phyloP scores from a whole-genome alignment of 2,888 invertebrate genomes.

The Elysia crispata region DNA sequence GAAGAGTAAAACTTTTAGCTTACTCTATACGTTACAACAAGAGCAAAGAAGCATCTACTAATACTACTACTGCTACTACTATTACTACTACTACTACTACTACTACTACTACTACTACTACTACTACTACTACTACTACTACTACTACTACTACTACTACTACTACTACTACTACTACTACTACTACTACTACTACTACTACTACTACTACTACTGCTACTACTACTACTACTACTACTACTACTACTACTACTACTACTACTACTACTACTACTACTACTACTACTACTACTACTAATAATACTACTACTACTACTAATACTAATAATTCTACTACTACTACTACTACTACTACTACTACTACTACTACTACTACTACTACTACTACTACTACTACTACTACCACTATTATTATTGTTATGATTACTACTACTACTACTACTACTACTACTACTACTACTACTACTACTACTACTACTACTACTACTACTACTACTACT shows the following conservation, averaged over 20 bases:
- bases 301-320: no score
- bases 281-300: no score
- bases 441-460: constrained; percentile 12
- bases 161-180: constrained; percentile 5
- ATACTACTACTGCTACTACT: no score
- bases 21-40: no score
- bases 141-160: constrained; percentile 6
- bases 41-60: no score
- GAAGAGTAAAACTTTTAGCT: no score
- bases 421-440: no score
- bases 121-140: background rate
- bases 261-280: background rate
- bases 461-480: constrained; percentile 26
- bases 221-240: constrained; percentile 23
- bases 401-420: constrained; percentile 12
- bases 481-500: constrained; percentile 28
- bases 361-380: background rate
- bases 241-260: constrained; percentile 14
- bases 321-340: no score
- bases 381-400: constrained; percentile 18
- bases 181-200: background rate
- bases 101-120: no score
- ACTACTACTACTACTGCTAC: no score
- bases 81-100: no score
- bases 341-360: constrained; percentile 6